Percentiles rank a stretch among this genome's conserved stretches.
Evolutionary conservation across 1,140 invertebrate genomes (phyloP).

Genomic region (Campoletis sonorensis): DNA sequence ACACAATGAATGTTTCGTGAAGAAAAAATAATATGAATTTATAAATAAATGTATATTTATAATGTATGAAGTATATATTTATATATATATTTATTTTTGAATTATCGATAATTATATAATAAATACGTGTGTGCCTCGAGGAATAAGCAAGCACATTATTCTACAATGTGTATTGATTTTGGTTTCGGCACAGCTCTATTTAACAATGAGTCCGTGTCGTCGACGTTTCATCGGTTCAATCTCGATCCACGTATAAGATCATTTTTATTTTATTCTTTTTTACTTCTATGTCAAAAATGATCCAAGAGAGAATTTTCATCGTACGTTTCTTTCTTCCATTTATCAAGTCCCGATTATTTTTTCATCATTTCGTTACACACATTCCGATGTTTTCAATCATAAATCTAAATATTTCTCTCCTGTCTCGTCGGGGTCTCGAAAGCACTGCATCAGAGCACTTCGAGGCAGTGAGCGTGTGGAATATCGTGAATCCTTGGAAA

Average conservation of each 20-base stretch:
- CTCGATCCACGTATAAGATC: background rate
- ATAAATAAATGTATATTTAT: background rate
- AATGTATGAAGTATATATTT: background rate
- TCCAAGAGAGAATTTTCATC: background rate
- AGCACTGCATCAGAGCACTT: no score
- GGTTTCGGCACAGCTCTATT: no score
- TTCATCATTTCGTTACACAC: background rate
- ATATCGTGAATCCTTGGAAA: slow-evolving; percentile 14
- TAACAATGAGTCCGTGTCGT: no score
- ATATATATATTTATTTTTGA: background rate
- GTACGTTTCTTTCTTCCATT: background rate
- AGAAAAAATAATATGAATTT: background rate
- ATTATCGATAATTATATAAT: slow-evolving; percentile 16
- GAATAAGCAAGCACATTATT: slow-evolving; percentile 14
- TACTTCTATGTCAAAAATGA: background rate
- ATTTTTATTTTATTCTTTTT: background rate
- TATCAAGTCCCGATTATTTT: background rate
- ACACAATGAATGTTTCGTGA: background rate
- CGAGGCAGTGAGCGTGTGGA: background rate
- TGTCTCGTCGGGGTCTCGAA: no score
- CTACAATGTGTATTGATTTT: background rate
- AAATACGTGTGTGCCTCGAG: slow-evolving; percentile 10
- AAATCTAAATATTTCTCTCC: background rate
- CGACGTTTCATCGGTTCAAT: background rate
- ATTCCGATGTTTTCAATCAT: background rate